Evolutionary conservation across 2,113 vertebrate genomes (phyloP), one percentile per base, ranked within the genome.

Genomic region (Oplegnathus fasciatus): DNA sequence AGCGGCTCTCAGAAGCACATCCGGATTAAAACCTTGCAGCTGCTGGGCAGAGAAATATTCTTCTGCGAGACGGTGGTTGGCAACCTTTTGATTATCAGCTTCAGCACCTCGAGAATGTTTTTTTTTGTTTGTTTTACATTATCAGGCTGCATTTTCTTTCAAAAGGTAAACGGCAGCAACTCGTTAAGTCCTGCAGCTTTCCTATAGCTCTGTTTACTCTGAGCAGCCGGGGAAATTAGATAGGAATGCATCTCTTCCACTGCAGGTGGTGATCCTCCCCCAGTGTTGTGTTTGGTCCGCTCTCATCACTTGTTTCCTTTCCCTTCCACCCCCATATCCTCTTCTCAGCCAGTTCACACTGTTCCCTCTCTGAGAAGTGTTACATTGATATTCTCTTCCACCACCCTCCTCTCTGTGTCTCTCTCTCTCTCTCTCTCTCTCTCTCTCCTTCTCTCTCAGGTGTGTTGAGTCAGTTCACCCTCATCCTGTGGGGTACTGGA

Each of bases 401-500:
- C 70, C 50, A 14, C 68, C 14, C 17, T 17, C 17, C 50, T 1
- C 0, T 54, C 61, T n/a, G 32, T 46, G 48, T 50, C 32, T 18
- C 52, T 70, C 57, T 58, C 77, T 1, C 0, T 37, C 66, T 9
- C 72, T 13, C 52, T 67, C 68, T 61, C 77, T 10, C 24, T 37
- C 37, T 44, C 64, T 67, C 26, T 66, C n/a, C 34, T 10, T 48
- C 64, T 3, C 0, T 48, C 68, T 26, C 84, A 99, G 98, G 97
- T 81, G 96, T 97, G 0, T 94, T 99, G 88, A 99, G 96, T 77
- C 97, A 98, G 95, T 98, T 99, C 94, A 96, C 95, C 0, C 96
- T 99, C 0, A 96, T 97, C 79, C 95, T 99, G 17, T 98, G 99
- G 0, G 98, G 98, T 18, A 98, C 97, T 0, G 97, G 97, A 37